Evolutionary conservation across 2,888 invertebrate genomes (phyloP), one percentile per base, ranked within the genome.

Genomic region (Odontocolon sp.): DNA sequence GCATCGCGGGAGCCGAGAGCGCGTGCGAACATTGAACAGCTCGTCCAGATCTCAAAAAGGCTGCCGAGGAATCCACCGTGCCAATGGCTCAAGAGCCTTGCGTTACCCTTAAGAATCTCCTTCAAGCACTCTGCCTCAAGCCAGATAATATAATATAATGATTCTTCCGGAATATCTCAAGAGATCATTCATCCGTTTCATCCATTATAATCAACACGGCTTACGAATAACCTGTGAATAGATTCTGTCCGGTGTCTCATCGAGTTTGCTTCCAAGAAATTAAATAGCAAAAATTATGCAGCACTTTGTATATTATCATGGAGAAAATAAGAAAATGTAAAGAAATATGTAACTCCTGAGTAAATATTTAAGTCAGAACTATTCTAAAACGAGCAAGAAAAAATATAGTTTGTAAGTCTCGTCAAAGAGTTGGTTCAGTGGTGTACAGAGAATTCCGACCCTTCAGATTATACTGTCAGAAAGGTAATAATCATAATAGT

Each of bases 1-100:
- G 80, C 64, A 80, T 80, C 80, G 76, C 77, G 59, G 73, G 67
- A 73, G 70, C 77, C 73, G 57, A 64, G 72, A 63, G 54, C 76
- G 67, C 76, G 76, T 71, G 70, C 70, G 70, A 76, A 76, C 75
- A 70, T 28, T 70, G 59, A 76, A 71, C 76, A 56, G 70, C 70
- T 71, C 66, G 66, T 76, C 54, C 38, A 47, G 76, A 76, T 76
- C 59, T 64, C 42, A 52, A 42, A 69, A 57, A 63, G 59, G 59
- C 66, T 57, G 59, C 63, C 63, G 42, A 66, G 75, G 66, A 70
- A 76, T 76, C 38, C 70, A n/a, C 16, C 5, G 59, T 45, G 54
- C 59, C 75, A 45, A 59, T 57, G 69, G 33, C 64, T 9, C 64
- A 23, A 50, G 52, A 16, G 64, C 33, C 47, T 38, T n/a, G 67